Evolutionary conservation across 1,140 invertebrate genomes (phyloP).

Genomic region (Berghia stephanieae): DNA sequence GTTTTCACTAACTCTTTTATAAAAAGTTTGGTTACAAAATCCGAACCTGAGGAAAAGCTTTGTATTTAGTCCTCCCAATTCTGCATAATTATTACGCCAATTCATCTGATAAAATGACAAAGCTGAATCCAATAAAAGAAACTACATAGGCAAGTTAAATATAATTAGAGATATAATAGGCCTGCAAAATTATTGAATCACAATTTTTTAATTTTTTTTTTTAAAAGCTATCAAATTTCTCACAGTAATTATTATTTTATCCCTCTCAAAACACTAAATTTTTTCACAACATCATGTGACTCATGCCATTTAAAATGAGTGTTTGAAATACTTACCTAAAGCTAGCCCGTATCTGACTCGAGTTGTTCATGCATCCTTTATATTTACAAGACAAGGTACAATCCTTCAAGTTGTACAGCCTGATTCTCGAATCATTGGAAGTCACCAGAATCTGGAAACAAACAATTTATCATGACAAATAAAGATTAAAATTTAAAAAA

Average conservation of each 20-base stretch:
- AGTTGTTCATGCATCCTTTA: constrained; percentile 91
- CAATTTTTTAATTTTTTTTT: no score
- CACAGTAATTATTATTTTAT: not conserved
- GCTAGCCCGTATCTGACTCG: constrained; percentile 96
- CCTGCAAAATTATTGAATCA: no score
- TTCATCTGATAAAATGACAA: no score
- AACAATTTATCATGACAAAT: not conserved
- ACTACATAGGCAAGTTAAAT: no score
- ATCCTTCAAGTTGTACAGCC: constrained; percentile 96
- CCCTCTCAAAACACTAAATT: not conserved
- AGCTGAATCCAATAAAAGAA: no score
- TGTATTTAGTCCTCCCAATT: no score
- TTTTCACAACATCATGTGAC: not conserved
- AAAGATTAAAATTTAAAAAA: not conserved
- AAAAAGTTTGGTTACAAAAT: no score
- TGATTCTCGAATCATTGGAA: constrained; percentile 96
- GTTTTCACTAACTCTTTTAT: no score
- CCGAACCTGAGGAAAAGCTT: no score
- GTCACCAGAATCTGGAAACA: constrained; percentile 85
- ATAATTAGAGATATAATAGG: no score
- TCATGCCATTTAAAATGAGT: not conserved
- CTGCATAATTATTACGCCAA: no score
- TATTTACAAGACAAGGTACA: constrained; percentile 97
- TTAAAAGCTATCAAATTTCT: no score
- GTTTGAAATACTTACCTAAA: constrained; percentile 74